Evolutionary conservation across 1,140 invertebrate genomes (phyloP), one percentile per base, ranked within the genome.

Genomic region (Conus ventricosus): DNA sequence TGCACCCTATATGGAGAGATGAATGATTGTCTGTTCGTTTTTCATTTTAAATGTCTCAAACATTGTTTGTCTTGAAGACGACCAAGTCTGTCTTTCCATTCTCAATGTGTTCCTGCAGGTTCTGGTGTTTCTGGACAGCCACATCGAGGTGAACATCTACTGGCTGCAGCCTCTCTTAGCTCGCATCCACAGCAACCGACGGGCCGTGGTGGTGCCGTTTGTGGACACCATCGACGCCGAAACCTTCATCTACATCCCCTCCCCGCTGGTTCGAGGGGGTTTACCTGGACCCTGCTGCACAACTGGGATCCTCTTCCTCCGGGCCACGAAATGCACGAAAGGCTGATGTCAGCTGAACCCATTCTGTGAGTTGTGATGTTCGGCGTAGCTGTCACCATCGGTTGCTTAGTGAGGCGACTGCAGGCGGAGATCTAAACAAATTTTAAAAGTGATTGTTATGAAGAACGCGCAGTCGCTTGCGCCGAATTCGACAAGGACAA

Each of bases 141-240:
- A 99, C 95, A 99, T 98, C 95, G 99, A 99, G 95, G 99, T 98
- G 92, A 98, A 98, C 3, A 97, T 97, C 95, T 98, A 98, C 27
- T 99, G 98, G 98, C 95, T 99, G 90, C 98, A 99, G 93, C 98
- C 98, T 0, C 95, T 99, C 17, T 95, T 99, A 91, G 98, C 98
- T 95, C 96, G 98, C 90, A 99, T 99, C 90, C 97, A 97, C 0
- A 95, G 97, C 27, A 97, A 99, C 94, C 11, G 95, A 97, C 98
- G 95, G 97, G 97, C 96, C 96, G 97, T 91, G 97, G 98, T 94
- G 97, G 97, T 25, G 96, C 96, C 76, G 97, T 97, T 99, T 39
- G 99, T 99, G 91, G 99, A 99, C 95, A 97, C 99, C 20, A 99
- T 99, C 84, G 98, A 99, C 95, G 96, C 98, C 10, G 98, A 99